Percentiles rank a stretch among this genome's conserved stretches.
Evolutionary conservation across 2,797 vertebrate genomes (phyloP).

Genomic region (Margarornis squamiger): DNA sequence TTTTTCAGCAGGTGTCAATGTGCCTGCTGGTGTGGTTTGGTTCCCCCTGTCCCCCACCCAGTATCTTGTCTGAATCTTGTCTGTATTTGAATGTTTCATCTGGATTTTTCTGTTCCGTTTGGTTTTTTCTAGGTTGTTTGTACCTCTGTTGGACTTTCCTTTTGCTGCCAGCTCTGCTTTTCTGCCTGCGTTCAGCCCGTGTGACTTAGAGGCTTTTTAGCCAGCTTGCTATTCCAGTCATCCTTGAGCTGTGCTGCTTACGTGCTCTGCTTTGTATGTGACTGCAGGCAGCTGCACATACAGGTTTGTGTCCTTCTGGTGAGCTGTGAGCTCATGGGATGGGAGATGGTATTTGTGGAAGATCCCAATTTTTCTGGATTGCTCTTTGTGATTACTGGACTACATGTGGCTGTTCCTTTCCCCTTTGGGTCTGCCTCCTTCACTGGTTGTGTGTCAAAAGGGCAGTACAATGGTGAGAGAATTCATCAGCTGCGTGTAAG

Average conservation of each 20-base stretch:
- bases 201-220: background rate
- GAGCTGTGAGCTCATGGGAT: background rate
- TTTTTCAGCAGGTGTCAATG: background rate
- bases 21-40: background rate
- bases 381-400: background rate
- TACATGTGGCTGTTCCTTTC: background rate
- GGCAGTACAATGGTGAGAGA: background rate
- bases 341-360: background rate
- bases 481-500: background rate
- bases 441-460: background rate
- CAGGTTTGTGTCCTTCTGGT: background rate
- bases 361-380: background rate
- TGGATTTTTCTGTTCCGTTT: background rate
- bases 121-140: background rate
- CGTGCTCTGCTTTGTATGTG: background rate
- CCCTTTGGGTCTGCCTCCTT: background rate
- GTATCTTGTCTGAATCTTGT: background rate
- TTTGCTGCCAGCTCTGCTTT: background rate
- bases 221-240: background rate
- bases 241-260: background rate
- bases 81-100: background rate
- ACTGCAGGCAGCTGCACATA: background rate
- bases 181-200: background rate
- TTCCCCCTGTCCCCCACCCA: no score
- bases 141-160: background rate